Evolutionary conservation across 2,113 vertebrate species (phyloP), one percentile per base, ranked within the genome.

Genomic region (Hippopotamus amphibius): DNA sequence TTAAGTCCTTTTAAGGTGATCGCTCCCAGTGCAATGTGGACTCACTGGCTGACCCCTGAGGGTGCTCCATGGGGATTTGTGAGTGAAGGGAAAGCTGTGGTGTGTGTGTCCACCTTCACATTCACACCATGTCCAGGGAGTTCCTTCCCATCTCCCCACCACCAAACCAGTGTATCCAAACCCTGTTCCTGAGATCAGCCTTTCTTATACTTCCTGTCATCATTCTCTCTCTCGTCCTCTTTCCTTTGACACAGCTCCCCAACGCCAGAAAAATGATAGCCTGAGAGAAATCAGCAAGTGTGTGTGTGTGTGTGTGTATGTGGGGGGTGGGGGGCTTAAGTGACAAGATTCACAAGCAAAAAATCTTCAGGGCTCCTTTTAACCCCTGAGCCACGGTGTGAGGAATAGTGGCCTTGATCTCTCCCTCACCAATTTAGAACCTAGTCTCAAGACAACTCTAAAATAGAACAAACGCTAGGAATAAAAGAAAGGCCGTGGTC

Each of bases 201-300:
- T 59, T 88, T 66, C 46, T 87, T 28, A 41, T 13, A 7, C 9
- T 7, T 82, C 7, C 17, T 48, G 0, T 50, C 7, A 41, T 68
- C 41, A 21, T 3, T 90, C 24, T 6, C 4, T 66, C 21, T 24
- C 30, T 82, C 79, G 0, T 9, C 30, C 4, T 53, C 24, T 92
- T 77, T 71, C 33, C 37, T 72, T 46, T 90, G 43, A 86, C 3
- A 74, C 26, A 30, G 1, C 26, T 87, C 65, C 9, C 12, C 63
- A 86, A 68, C 2, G 30, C 17, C 6, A 84, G 69, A 46, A 76
- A 84, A 66, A n/a, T 6, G 37, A 89, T 30, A 71, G 14, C 7
- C 30, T 97, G 41, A 93, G 50, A 88, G n/a, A 90, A 95, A 66
- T 66, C 30, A 76, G 63, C 37, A 81, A 89, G 72, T n/a, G 6